Base-by-base conservation (phyloP, 2,113 vertebrate genomes). In the Prolemur simus region DNA sequence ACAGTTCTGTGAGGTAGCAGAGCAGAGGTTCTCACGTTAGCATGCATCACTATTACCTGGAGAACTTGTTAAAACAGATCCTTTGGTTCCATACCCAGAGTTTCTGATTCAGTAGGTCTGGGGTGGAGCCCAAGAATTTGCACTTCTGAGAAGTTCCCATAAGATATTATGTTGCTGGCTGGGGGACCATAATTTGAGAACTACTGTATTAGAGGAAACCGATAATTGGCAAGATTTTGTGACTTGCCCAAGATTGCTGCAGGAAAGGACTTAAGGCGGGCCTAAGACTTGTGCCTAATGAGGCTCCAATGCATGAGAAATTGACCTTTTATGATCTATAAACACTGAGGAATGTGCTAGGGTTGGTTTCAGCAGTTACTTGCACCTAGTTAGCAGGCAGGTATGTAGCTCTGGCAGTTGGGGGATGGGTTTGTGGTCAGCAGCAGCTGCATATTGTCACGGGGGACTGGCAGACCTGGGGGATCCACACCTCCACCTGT, bases 21-120 rank as follows among this genome's bases (percentile, higher is more conserved):
- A n/a, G 42, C 10, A 5, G 3, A 29, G 47, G n/a, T 52, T 88
- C 74, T 88, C 32, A 32, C 2, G 2, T 73, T 47, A 66, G 23
- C 6, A 8, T 21, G n/a, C 52, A 37, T 10, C 58, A 8, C 69
- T 73, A 95, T 56, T 93, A 47, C 69, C 69, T 71, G 56, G 47
- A 82, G n/a, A 86, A 8, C 94, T 88, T 92, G 68, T 89, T 80
- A 76, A 89, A 95, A 54, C 39, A 81, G n/a, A 60, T 39, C 14
- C 1, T 39, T 78, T 71, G 32, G 39, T 89, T 88, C 63, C 23
- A 64, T 45, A 74, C 49, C n/a, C 32, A 56, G 39, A 58, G 18
- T 45, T 95, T 91, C 56, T 39, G 39, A 94, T 76, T 74, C 69
- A 84, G 63, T 39, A 84, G 69, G n/a, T 56, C 69, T 78, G 4